Conservation (phyloP, 2,113 vertebrate genomes). For the Ammospiza caudacuta region DNA sequence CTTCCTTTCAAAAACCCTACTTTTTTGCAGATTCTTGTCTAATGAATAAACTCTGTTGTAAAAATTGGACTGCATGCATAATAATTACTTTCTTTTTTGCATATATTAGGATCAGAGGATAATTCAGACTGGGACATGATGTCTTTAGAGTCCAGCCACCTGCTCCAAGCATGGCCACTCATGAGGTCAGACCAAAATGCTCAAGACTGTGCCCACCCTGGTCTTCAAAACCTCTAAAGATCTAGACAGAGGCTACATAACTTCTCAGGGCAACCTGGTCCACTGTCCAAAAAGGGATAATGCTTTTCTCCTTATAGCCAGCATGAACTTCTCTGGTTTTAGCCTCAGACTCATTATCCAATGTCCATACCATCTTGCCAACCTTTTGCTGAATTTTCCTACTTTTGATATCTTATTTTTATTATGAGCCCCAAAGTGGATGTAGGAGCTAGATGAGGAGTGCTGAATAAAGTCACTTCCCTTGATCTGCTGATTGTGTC, state of each 20-base stretch:
- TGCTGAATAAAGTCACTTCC: not conserved
- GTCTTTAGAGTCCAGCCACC: not conserved
- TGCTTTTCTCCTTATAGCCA: accelerated
- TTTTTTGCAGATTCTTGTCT: not conserved
- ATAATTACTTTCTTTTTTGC: not conserved
- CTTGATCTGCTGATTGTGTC: not conserved
- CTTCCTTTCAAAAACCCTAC: accelerated
- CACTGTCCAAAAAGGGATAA: not conserved
- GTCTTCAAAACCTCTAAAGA: not conserved
- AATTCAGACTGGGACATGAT: not conserved
- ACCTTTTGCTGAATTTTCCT: not conserved
- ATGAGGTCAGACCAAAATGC: not conserved
- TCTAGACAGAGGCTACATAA: not conserved
- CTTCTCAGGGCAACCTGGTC: not conserved
- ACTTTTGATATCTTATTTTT: not conserved
- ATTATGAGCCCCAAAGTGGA: not conserved
- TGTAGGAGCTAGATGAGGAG: not conserved
- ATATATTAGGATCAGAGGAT: not conserved
- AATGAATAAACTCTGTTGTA: not conserved
- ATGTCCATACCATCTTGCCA: not conserved
- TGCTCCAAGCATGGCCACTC: not conserved
- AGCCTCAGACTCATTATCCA: not conserved
- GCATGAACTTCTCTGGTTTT: not conserved
- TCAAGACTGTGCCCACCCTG: not conserved
- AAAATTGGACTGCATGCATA: not conserved